These are phyloP conservation scores for Biston betularia DNA, from an alignment of 2,888 invertebrate species.

Conservation along the genomic window DNA sequence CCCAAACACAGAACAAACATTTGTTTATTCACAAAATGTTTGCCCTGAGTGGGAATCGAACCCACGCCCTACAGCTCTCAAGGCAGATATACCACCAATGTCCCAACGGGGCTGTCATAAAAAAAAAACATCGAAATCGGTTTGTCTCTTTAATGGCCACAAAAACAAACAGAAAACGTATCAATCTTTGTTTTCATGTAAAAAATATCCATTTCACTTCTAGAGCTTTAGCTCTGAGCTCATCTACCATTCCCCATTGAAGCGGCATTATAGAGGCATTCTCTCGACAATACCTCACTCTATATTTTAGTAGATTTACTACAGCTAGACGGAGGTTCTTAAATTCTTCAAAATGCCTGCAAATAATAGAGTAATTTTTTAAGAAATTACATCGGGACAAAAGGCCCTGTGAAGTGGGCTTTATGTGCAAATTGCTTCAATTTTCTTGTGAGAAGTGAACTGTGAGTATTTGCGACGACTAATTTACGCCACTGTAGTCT, in stretches of 20 bases:
- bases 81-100: too few species aligned
- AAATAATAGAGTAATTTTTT: slow-evolving; percentile 42
- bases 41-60: too few species aligned
- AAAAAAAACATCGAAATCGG: background rate
- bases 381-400: slow-evolving; percentile 41
- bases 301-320: slow-evolving; percentile 19
- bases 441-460: slow-evolving; percentile 9
- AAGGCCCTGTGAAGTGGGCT: slow-evolving; percentile 31
- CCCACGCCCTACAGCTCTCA: too few species aligned
- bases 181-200: background rate
- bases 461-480: background rate
- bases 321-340: background rate
- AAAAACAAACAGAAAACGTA: background rate
- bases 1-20: too few species aligned
- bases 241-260: slow-evolving; percentile 48
- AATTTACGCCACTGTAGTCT: background rate
- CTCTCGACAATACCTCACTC: slow-evolving; percentile 64
- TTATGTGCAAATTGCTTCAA: slow-evolving; percentile 34
- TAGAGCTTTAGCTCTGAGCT: slow-evolving; percentile 39
- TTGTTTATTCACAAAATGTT: too few species aligned
- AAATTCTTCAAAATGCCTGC: slow-evolving; percentile 34
- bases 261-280: slow-evolving; percentile 64
- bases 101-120: too few species aligned
- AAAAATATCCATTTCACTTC: slow-evolving; percentile 39
- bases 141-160: background rate